Evolutionary conservation across 1,140 invertebrate species (phyloP), one percentile per base, ranked within the genome.

Genomic region (Bombus difficillimus): DNA sequence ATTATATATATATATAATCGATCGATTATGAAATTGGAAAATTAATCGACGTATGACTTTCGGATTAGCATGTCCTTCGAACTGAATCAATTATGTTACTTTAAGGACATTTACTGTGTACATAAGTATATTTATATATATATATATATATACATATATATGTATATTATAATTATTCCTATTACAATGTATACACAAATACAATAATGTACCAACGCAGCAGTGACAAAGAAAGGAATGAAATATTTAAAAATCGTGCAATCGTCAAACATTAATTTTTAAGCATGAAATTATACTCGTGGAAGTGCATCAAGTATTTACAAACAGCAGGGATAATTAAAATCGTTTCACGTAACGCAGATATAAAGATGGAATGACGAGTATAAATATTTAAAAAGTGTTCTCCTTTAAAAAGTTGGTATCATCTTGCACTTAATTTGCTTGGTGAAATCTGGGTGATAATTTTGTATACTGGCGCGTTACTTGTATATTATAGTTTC

Each of bases 161-260:
- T 77, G 78, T 53, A 89, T 69, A 86, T 87, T 79, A 89, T 66
- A 88, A 88, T 88, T 88, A 89, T 89, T 89, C 87, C 80, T 89
- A 89, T 87, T 88, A 83, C 64, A 81, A 86, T 89, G 79, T 88
- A 88, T 85, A 89, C 84, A 89, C 47, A 37, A 83, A 66, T 82
- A 80, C 74, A 86, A 78, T 83, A 62, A 66, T 81, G 86, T 86
- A 83, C 53, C 85, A 57, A 87, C 81, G 78, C 85, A 85, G 37
- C 79, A 87, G 77, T 85, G 74, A 74, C 83, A 59, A 66, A 88
- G 81, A 85, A 75, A 74, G 10, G 43, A 53, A 34, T 1, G 3
- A 53, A 39, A 66, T 81, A 43, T 87, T 87, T 64, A 53, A 82
- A 74, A 87, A 89, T 87, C n/a, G 88, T 90, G 89, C 89, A 90